Evolutionary conservation across 2,113 vertebrate genomes (phyloP), one percentile per base, ranked within the genome.

Genomic region (Zosterops japonicus): DNA sequence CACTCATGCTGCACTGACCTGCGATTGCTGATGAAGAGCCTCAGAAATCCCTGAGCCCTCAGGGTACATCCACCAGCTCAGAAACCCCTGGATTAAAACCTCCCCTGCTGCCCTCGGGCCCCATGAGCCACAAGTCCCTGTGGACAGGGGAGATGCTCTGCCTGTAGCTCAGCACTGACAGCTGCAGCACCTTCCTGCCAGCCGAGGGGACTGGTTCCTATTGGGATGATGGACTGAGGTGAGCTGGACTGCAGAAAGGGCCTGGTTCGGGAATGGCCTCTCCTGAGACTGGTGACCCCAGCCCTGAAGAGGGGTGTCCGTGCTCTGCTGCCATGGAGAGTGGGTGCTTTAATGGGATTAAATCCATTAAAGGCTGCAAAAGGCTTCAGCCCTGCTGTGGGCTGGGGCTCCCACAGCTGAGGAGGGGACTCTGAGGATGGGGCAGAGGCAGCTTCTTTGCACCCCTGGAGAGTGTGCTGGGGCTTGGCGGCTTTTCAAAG

Each of bases 1-100:
- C 3, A 3, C 16, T 25, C 3, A 1, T 5, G 22, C 41, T 47
- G 19, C 42, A 8, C 6, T 0, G 0, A 2, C 13, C 0, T 19
- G 29, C 8, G 1, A 12, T 41, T 16, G 0, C 31, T 18, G 60
- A 41, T 1, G 25, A 29, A 5, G 25, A 49, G 47, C 57, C 35
- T 52, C 79, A 17, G 5, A 17, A 46, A 46, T 3, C 11, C 46
- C 4, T 3, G 22, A 33, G n/a, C 46, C 29, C 56, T 8, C 50
- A 12, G 41, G 64, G 28, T 4, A 10, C 56, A 3, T 15, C 13
- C 7, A 22, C 14, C 67, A 17, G 53, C 24, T 68, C 49, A 46
- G 44, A 42, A 41, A 10, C 1, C 20, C 20, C 42, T 2, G 39
- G 2, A 5, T n/a, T 36, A 17, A 9, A 56, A 74, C 2, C 20